Evolutionary conservation across 2,113 vertebrate species (phyloP).

Genomic region (Deroptyus accipitrinus): DNA sequence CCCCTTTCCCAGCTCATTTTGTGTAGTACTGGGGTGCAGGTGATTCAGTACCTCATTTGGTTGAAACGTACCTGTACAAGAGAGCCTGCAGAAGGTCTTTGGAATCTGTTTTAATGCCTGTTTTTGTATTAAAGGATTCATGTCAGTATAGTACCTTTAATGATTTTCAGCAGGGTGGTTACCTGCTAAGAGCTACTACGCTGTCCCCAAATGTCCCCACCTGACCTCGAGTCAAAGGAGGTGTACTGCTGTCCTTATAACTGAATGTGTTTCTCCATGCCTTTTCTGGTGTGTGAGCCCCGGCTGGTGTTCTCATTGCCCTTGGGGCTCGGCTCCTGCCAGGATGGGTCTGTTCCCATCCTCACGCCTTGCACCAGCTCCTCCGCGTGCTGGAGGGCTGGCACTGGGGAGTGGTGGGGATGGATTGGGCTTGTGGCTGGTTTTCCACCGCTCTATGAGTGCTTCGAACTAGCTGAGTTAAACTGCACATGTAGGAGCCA

Average conservation of each 20-base stretch:
- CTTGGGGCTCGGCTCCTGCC: rapidly evolving
- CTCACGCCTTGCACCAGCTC: neutral
- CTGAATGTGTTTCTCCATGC: neutral
- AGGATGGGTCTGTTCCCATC: rapidly evolving
- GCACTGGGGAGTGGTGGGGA: rapidly evolving
- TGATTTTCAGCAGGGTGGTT: neutral
- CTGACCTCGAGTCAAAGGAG: rapidly evolving
- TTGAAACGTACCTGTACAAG: neutral
- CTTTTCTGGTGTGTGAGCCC: rapidly evolving
- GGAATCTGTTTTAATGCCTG: neutral
- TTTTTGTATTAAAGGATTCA: neutral
- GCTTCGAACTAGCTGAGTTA: neutral
- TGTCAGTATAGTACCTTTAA: neutral
- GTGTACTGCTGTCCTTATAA: rapidly evolving
- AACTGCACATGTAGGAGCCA: rapidly evolving
- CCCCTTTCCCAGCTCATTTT: neutral
- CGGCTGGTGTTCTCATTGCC: rapidly evolving
- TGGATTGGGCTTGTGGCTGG: neutral
- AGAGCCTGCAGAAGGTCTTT: neutral
- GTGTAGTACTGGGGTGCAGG: neutral
- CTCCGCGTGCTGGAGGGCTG: rapidly evolving
- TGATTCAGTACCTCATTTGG: neutral
- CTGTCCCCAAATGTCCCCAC: neutral
- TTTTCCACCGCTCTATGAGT: rapidly evolving
- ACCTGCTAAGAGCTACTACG: rapidly evolving